A percentile compares a stretch with the other conserved stretches of the same genome.
These are phyloP conservation scores for Amphiprion ocellaris DNA, from an alignment of 2,113 vertebrate genomes.

Conservation along the genomic window DNA sequence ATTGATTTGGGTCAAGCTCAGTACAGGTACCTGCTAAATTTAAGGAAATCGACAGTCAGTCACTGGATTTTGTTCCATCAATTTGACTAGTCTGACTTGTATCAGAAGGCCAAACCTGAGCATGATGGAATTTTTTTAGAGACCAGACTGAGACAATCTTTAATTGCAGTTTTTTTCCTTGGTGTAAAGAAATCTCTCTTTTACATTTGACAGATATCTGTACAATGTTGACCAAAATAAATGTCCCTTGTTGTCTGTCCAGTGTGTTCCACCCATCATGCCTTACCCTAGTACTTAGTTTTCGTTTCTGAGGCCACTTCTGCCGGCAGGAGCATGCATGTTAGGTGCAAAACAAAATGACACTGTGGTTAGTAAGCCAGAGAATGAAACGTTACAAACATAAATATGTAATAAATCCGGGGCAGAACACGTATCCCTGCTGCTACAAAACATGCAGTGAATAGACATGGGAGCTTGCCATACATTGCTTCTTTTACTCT, in stretches of 20 bases:
- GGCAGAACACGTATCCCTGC: neutral
- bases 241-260: neutral
- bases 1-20: neutral
- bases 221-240: neutral
- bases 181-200: neutral
- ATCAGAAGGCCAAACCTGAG: neutral
- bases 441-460: constrained; percentile 35
- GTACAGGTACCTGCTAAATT: constrained; percentile 18
- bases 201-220: constrained; percentile 9
- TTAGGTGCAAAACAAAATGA: constrained; percentile 74
- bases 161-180: neutral
- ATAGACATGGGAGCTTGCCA: neutral
- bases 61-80: neutral
- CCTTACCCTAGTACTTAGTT: constrained; percentile 81
- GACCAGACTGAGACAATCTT: rapidly evolving
- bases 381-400: neutral
- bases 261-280: constrained; percentile 31
- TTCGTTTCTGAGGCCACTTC: constrained; percentile 77
- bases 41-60: neutral
- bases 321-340: constrained; percentile 72
- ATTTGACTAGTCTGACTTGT: neutral
- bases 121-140: neutral
- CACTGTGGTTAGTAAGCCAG: constrained; percentile 65
- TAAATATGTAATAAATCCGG: neutral
- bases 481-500: constrained; percentile 86